Base-by-base conservation (phyloP, 2,113 vertebrate genomes). In the Alethe castanea region DNA sequence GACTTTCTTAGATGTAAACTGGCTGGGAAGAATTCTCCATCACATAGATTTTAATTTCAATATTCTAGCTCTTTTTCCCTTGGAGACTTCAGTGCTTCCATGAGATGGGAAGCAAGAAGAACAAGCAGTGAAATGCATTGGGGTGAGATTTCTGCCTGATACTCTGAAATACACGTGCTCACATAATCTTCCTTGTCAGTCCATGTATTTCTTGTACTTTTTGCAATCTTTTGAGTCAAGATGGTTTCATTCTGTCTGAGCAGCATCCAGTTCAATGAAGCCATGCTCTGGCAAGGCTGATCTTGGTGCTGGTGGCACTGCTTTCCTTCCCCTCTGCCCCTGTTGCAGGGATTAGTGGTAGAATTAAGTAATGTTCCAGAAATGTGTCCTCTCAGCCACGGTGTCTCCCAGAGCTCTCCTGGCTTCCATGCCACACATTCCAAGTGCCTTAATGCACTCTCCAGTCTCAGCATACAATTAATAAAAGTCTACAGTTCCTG, bases 371-470 rank as follows among this genome's bases (percentile, higher is more conserved):
- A 93, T 45, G 50, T 12, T 33, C 92, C 71, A 95, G 79, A 84
- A 92, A 94, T 74, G 38, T 92, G 74, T 91, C 59, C 65, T 81
- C 48, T 94, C 81, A 95, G 87, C 54, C 87, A 89, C 0, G 0
- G 23, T 59, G 86, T 85, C 89, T 94, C 67, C 78, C 40, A 23
- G 93, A 94, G 45, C 57, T 82, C 74, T 95, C 31, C 61, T 92
- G 81, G 13, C 56, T 73, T 91, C 88, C 82, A 74, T 81, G 67
- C 44, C 72, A 52, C 64, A 67, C 80, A 88, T 95, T 94, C 77
- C 92, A 83, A 88, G 59, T 31, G 56, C 44, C 24, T 88, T 90
- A 92, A 88, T 38, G 6, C 12, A 83, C 69, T 84, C 56, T 26
- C 14, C 26, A 84, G 13, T n/a, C 69, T 70, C 56, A 84, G 50